Evolutionary conservation across 2,888 invertebrate species (phyloP).

Genomic region (Clunio marinus): DNA sequence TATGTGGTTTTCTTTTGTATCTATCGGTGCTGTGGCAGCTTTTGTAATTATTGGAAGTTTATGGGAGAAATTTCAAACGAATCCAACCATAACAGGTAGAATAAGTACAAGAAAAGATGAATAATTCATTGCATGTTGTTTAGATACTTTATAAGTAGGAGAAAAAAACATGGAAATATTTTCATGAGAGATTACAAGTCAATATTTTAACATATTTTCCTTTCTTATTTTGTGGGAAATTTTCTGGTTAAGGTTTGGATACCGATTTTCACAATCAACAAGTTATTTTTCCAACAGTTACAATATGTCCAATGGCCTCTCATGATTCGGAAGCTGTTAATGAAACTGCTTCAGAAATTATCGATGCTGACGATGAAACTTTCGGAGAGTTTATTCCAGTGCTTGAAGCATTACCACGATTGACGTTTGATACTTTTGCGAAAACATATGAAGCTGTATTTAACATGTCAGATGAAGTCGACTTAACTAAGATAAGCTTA

Average conservation of each 20-base stretch:
- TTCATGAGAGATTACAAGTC: too few species aligned
- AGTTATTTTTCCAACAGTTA: slow-evolving; percentile 69
- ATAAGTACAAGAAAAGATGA: neutral
- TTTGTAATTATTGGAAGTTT: slow-evolving; percentile 70
- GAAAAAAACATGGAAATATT: too few species aligned
- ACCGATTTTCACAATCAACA: slow-evolving; percentile 79
- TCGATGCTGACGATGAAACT: neutral
- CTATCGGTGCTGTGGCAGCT: slow-evolving; percentile 65
- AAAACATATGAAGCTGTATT: slow-evolving; percentile 5
- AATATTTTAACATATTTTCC: too few species aligned
- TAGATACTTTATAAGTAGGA: slow-evolving; percentile 21
- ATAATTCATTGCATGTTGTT: slow-evolving; percentile 2
- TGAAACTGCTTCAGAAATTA: neutral
- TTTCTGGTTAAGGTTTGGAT: slow-evolving; percentile 58
- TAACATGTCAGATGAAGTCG: neutral
- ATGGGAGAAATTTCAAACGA: slow-evolving; percentile 79
- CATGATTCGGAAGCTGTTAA: slow-evolving; percentile 47
- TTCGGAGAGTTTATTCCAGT: slow-evolving; percentile 7
- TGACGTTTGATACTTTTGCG: slow-evolving; percentile 8
- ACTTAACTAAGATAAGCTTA: slow-evolving; percentile 9
- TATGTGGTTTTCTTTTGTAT: slow-evolving; percentile 74
- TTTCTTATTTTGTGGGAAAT: too few species aligned
- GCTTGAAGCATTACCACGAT: slow-evolving; percentile 7
- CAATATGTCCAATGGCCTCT: slow-evolving; percentile 59
- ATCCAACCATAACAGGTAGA: slow-evolving; percentile 71